Conservation (phyloP, 2,888 invertebrate genomes). For the Pegoplata infirma region DNA sequence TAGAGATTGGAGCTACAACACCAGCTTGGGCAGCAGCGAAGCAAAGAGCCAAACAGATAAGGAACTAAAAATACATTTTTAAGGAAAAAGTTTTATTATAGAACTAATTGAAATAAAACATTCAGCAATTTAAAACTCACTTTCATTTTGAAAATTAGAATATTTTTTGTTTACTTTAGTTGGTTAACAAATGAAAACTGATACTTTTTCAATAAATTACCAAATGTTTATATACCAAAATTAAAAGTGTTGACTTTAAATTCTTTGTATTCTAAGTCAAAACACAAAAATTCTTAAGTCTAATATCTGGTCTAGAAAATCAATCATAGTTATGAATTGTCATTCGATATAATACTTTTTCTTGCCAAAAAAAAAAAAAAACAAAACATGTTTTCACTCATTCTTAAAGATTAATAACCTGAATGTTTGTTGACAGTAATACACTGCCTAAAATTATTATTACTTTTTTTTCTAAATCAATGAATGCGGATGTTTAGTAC, state of each 20-base stretch:
- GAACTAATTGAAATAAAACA: too few species aligned
- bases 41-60: constrained; percentile 72
- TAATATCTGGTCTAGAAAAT: constrained; percentile 11
- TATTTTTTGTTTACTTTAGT: not conserved
- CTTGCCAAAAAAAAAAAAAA: not conserved
- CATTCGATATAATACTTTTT: constrained; percentile 13
- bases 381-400: not conserved
- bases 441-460: not conserved
- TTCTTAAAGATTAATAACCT: constrained; percentile 35
- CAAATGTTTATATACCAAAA: constrained; percentile 33
- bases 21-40: constrained; percentile 72
- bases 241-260: not conserved
- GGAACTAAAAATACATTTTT: too few species aligned
- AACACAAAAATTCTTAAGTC: constrained; percentile 27
- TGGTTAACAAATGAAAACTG: constrained; percentile 46
- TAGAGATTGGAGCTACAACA: constrained; percentile 60
- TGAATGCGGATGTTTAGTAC: constrained; percentile 42
- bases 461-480: not conserved
- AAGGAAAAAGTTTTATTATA: too few species aligned
- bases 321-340: constrained; percentile 15
- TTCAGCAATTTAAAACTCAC: constrained; percentile 12
- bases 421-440: constrained; percentile 24
- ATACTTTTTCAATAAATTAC: not conserved
- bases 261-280: not conserved
- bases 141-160: constrained; percentile 37